These are phyloP conservation scores for Platorchestia sp. DNA, from an alignment of 1,140 invertebrate genomes.

Conservation along the genomic window DNA sequence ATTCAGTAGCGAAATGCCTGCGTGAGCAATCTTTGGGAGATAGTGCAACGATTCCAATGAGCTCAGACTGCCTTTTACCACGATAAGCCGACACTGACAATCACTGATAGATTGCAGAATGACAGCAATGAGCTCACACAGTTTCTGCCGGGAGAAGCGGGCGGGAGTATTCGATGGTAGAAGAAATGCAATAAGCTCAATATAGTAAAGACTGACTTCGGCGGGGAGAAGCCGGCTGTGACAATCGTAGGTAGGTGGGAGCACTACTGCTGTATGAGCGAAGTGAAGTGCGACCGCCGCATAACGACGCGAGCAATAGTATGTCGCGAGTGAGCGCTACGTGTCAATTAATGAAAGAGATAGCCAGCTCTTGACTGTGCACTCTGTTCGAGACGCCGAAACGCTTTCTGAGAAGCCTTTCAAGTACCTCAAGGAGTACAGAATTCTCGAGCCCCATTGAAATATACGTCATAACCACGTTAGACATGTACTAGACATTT, in stretches of 20 bases:
- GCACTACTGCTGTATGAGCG: neutral
- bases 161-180: too few relatives aligned
- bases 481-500: neutral
- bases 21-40: too few relatives aligned
- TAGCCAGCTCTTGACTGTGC: constrained; percentile 25
- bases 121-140: neutral
- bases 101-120: neutral
- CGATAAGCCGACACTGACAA: neutral
- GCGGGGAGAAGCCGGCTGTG: too few relatives aligned
- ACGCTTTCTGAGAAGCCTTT: constrained; percentile 14
- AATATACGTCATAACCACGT: neutral
- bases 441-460: neutral
- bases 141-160: too few relatives aligned
- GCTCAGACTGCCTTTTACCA: neutral
- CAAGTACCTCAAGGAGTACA: neutral
- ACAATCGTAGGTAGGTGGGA: too few relatives aligned
- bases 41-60: too few relatives aligned
- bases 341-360: constrained; percentile 50
- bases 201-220: too few relatives aligned
- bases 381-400: neutral
- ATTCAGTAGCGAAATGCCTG: too few relatives aligned
- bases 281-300: neutral
- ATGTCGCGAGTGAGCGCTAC: neutral
- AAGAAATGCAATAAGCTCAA: too few relatives aligned
- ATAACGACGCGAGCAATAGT: neutral